Conservation (phyloP, 2,797 vertebrate species). For the Helostoma temminkii region DNA sequence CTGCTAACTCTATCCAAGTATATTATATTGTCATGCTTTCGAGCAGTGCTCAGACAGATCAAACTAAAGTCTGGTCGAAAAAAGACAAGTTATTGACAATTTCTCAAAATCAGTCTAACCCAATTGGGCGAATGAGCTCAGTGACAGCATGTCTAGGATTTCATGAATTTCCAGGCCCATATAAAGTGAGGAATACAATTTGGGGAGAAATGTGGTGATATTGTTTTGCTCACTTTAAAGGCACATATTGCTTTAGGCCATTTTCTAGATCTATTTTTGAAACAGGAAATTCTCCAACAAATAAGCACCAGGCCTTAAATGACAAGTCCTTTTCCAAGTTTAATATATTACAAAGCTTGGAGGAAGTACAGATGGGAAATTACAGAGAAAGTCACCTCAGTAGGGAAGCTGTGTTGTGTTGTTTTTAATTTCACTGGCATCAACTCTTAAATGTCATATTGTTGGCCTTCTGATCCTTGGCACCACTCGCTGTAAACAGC, state of each 20-base stretch:
- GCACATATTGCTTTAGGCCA: not conserved
- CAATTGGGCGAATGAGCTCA: not conserved
- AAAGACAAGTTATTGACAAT: fast-evolving
- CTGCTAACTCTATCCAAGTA: too few relatives aligned
- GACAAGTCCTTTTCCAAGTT: slow-evolving; percentile 1
- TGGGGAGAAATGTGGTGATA: not conserved
- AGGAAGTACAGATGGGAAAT: slow-evolving; percentile 15
- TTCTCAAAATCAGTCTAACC: not conserved
- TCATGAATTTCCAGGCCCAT: too few relatives aligned
- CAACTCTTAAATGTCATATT: not conserved
- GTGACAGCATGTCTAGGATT: not conserved
- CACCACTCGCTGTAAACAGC: too few relatives aligned
- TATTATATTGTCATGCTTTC: not conserved
- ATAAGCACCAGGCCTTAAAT: slow-evolving; percentile 5
- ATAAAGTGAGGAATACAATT: not conserved
- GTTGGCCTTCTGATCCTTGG: not conserved
- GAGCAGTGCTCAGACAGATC: not conserved
- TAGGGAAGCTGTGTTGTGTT: not conserved
- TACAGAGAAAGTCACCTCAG: slow-evolving; percentile 17
- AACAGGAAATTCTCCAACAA: slow-evolving; percentile 11
- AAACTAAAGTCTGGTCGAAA: not conserved
- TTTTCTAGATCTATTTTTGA: slow-evolving; percentile 7
- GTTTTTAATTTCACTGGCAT: not conserved
- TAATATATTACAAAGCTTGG: slow-evolving; percentile 11
- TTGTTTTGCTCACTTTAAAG: not conserved